These are phyloP conservation scores for Oplegnathus fasciatus DNA, from an alignment of 2,113 vertebrate species.

Conservation along the genomic window DNA sequence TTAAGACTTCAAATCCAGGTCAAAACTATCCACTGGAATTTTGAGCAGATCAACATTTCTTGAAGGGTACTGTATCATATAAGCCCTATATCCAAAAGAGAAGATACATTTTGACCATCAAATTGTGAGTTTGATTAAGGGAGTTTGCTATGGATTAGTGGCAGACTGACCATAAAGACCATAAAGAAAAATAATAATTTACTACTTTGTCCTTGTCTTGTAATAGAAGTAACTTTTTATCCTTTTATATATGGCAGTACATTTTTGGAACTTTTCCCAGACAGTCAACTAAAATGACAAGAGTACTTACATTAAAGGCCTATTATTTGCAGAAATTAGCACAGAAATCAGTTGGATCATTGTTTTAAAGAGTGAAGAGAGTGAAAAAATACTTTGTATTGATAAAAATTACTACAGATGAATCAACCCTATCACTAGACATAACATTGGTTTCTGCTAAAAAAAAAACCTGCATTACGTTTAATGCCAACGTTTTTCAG, in stretches of 20 bases:
- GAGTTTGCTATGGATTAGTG: neutral
- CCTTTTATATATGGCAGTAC: neutral
- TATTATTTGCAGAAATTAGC: neutral
- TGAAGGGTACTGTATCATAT: neutral
- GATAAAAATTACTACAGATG: neutral
- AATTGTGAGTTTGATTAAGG: no score
- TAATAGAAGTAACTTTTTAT: constrained; percentile 3
- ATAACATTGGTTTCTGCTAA: neutral
- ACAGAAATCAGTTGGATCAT: neutral
- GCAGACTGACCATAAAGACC: neutral
- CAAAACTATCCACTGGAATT: neutral
- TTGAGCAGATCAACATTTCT: neutral
- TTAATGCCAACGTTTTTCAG: no score
- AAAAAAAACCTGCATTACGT: no score
- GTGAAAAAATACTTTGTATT: neutral
- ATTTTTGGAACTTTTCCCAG: neutral
- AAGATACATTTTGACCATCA: no score
- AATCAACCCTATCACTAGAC: neutral
- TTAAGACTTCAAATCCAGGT: neutral
- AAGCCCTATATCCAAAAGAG: neutral
- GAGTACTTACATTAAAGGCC: neutral
- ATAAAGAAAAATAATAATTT: neutral
- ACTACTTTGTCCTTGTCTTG: neutral
- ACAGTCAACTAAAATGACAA: constrained; percentile 2
- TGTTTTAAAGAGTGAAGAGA: neutral